Base-by-base conservation (phyloP, 2,888 invertebrate genomes). In the Scelioninae gen. 1 region DNA sequence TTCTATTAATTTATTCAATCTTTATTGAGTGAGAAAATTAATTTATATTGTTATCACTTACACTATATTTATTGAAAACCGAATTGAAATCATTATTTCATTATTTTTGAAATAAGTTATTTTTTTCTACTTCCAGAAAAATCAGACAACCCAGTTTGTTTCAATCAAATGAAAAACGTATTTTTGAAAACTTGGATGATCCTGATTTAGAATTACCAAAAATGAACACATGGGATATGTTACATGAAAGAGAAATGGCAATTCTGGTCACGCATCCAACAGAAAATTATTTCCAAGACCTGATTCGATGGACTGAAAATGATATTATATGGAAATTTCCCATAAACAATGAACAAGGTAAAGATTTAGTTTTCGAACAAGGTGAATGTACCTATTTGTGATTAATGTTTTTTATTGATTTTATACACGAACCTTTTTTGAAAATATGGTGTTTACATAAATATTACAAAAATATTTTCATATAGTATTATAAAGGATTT, bases 251-350 rank as follows among this genome's bases (percentile, higher is more conserved):
- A 16, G 96, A 97, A 88, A 88, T 97, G n/a, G 93, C 94, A 81
- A 87, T 96, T 68, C 93, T 95, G 0, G 93, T 95, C 0, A 94
- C 95, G 0, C 96, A 96, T 91, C 95, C 97, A 0, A 97, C 98
- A 0, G 91, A 94, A 8, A 99, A 99, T 93, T 96, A 96, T 89
- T 98, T 97, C 92, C 96, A 99, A 92, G 97, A 99, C 93, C 96
- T 98, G 95, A 96, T 97, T 56, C 91, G 95, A 65, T 98, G 98
- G 98, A 99, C 99, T 0, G 95, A 98, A 71, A 95, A 98, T 91
- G 98, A 98, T 49, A 98, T 98, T 93, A 92, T 99, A 11, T 99
- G 99, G 99, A 95, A 96, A 85, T 99, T 98, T 91, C 99, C 99
- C 0, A 98, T 99, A 83, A 94, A 99, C 92, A 99, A 99, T 93